phyloP scores from a whole-genome alignment of 2,888 invertebrate species.

The Archips xylosteana region DNA sequence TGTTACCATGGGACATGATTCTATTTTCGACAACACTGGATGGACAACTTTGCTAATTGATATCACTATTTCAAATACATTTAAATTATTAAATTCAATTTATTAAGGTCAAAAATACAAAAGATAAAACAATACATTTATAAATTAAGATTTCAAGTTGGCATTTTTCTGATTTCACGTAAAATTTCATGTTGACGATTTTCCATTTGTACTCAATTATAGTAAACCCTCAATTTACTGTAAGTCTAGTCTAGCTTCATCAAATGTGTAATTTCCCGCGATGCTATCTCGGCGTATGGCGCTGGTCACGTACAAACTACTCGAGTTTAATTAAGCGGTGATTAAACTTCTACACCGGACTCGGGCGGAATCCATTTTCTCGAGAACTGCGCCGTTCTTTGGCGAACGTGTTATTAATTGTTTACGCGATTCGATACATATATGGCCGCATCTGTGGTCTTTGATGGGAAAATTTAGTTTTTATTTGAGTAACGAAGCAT shows the following conservation, averaged over 20 bases:
- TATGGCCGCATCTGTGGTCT: constrained; percentile 1
- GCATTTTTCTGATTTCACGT: too few relatives aligned
- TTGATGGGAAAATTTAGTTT: not conserved
- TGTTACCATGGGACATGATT: too few relatives aligned
- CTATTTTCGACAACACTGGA: too few relatives aligned
- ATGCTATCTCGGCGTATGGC: constrained; percentile 47
- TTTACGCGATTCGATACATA: constrained; percentile 26
- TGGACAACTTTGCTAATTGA: too few relatives aligned
- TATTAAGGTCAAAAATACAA: too few relatives aligned
- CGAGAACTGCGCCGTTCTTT: constrained; percentile 48
- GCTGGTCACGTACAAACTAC: constrained; percentile 65
- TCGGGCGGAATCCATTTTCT: constrained; percentile 54
- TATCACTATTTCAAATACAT: too few relatives aligned
- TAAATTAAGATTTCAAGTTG: too few relatives aligned
- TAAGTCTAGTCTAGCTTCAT: constrained; percentile 26
- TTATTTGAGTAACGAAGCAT: constrained; percentile 12
- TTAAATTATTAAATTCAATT: too few relatives aligned
- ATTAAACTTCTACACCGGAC: constrained; percentile 66
- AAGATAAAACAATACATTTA: too few relatives aligned
- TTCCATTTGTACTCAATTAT: too few relatives aligned
- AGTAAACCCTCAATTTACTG: not conserved
- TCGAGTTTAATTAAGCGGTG: constrained; percentile 73
- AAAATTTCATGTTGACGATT: too few relatives aligned
- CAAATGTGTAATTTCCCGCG: constrained; percentile 43
- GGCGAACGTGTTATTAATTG: constrained; percentile 55